Evolutionary conservation across 2,888 invertebrate genomes (phyloP).

Genomic region (Drosophila testacea): DNA sequence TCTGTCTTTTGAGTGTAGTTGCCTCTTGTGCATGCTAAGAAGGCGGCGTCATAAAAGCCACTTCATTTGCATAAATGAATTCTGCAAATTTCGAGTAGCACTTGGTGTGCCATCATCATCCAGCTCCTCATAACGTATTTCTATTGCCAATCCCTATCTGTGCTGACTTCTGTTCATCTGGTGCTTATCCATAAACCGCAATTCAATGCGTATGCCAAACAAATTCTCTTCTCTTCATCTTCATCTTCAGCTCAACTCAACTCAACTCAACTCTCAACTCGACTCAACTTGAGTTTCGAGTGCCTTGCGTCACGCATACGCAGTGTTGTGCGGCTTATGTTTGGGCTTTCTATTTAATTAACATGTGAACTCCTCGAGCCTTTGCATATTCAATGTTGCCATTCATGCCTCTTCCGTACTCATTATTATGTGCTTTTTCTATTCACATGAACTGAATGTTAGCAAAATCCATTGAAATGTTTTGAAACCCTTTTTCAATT

Average conservation of each 20-base stretch:
- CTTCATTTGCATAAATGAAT: slow-evolving; percentile 81
- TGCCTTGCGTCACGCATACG: slow-evolving; percentile 59
- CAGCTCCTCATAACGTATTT: slow-evolving; percentile 28
- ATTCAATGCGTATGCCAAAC: slow-evolving; percentile 73
- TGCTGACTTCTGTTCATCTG: slow-evolving; percentile 21
- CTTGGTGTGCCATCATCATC: slow-evolving; percentile 46
- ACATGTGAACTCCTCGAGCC: slow-evolving; percentile 64
- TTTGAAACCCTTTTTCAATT: slow-evolving; percentile 23
- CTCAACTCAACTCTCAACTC: slow-evolving; percentile 27
- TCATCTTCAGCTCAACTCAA: not conserved
- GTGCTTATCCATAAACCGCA: slow-evolving; percentile 67
- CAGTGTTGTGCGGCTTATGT: slow-evolving; percentile 41
- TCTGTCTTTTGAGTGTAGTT: slow-evolving; percentile 5
- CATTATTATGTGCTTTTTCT: slow-evolving; percentile 14
- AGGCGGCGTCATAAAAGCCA: slow-evolving; percentile 68
- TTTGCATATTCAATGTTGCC: slow-evolving; percentile 60
- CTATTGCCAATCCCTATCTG: slow-evolving; percentile 43
- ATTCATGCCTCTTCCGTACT: slow-evolving; percentile 27
- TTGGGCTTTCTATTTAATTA: slow-evolving; percentile 75
- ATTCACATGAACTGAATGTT: slow-evolving; percentile 4
- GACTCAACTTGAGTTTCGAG: slow-evolving; percentile 56
- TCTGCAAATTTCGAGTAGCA: slow-evolving; percentile 77
- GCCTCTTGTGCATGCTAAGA: not conserved
- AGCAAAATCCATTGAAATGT: slow-evolving; percentile 27
- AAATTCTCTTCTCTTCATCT: slow-evolving; percentile 42